Evolutionary conservation across 2,113 vertebrate species (phyloP), one percentile per base, ranked within the genome.

Genomic region (Bos taurus): DNA sequence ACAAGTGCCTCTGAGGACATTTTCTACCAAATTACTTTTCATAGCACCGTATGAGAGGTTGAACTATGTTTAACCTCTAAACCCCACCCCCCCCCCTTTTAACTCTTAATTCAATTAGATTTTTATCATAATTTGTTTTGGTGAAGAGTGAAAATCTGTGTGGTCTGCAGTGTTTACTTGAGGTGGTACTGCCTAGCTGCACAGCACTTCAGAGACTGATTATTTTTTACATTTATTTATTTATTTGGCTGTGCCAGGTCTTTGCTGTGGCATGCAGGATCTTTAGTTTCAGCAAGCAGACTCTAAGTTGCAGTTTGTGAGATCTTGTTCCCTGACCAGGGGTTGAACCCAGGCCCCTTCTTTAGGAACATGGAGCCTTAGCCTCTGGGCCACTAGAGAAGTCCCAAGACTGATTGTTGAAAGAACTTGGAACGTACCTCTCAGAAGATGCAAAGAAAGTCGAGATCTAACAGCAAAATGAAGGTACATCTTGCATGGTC

Each of bases 401-500:
- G 23, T 43, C 71, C 23, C 6, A 50, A 91, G 33, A 74, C 1
- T 46, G 33, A 52, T 13, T 40, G 15, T 50, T 83, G 46, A 54
- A 62, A 87, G 52, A 17, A 23, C 48, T n/a, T 6, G 28, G 56
- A 48, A 40, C 3, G 16, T 25, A 3, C 26, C 9, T 95, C 77
- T 28, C 59, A 33, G 94, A 40, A 90, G 84, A 90, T n/a, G 3
- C 13, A 43, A 43, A 67, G 46, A 43, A 2, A 84, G 17, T 33
- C 54, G 5, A 43, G 33, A 36, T 25, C 17, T 46, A 50, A 28
- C 2, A 71, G 33, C 36, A 48, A 52, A 81, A 59, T 30, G n/a
- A 89, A 26, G 21, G 30, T 7, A 12, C 9, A 36, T n/a, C 14
- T 36, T 23, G 0, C 2, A 26, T 0, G 1, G 1, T 16, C 7